phyloP scores from a whole-genome alignment of 2,797 vertebrate genomes.

The Heteromormyrus szaboi region DNA sequence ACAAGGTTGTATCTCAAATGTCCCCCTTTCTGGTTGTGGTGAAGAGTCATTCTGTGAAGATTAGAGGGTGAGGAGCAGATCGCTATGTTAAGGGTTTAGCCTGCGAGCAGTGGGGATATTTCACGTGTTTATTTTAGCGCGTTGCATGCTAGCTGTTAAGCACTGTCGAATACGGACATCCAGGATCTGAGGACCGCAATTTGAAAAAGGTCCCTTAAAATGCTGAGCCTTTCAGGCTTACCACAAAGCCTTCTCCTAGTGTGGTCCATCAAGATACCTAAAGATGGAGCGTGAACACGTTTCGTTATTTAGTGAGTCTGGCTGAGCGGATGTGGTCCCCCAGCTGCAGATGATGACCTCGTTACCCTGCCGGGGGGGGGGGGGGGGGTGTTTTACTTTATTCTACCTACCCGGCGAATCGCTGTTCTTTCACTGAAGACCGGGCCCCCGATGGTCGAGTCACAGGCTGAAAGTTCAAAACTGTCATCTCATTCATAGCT shows the following conservation, averaged over 20 bases:
- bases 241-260: not conserved
- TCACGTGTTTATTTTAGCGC: not conserved
- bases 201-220: not conserved
- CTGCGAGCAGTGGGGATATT: not conserved
- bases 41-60: not conserved
- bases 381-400: not conserved
- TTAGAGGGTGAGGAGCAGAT: not conserved
- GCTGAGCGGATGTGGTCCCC: not conserved
- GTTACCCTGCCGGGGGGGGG: not conserved
- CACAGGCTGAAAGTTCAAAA: conserved; percentile 6
- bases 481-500: conserved; percentile 9
- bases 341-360: not conserved
- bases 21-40: not conserved
- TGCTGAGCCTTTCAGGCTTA: not conserved
- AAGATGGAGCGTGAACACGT: not conserved
- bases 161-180: not conserved
- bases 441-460: not conserved
- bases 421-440: not conserved
- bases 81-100: not conserved
- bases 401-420: not conserved
- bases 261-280: not conserved
- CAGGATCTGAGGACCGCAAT: not conserved
- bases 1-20: not conserved
- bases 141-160: not conserved
- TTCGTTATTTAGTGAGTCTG: not conserved